These are phyloP conservation scores for Astropecten irregularis DNA, from an alignment of 53 echinoderm and acorn worm genomes.

Conservation along the genomic window DNA sequence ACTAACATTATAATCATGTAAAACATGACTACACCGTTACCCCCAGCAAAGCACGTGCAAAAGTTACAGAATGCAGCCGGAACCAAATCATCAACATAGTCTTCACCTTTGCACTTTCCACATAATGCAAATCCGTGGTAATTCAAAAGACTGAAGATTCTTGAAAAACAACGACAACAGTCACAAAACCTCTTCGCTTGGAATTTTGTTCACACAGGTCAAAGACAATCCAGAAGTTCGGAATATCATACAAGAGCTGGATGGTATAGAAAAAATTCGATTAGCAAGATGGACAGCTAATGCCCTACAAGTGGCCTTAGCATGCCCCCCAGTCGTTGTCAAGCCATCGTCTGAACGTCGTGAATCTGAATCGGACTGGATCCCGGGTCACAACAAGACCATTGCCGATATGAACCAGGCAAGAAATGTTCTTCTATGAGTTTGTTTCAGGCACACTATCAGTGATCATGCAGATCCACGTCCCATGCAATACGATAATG, in stretches of 20 bases:
- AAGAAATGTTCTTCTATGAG: too few species aligned
- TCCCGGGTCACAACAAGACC: neutral
- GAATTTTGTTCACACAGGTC: too few species aligned
- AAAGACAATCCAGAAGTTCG: slow-evolving; percentile 2
- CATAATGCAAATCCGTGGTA: neutral
- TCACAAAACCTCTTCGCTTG: neutral
- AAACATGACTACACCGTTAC: too few species aligned
- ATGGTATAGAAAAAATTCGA: neutral
- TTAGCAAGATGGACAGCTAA: neutral
- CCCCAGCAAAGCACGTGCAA: neutral
- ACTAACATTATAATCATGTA: too few species aligned
- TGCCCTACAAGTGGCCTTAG: neutral
- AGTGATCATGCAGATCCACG: too few species aligned
- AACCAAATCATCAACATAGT: neutral
- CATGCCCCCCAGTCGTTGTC: too few species aligned
- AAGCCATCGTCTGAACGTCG: neutral
- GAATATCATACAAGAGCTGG: neutral
- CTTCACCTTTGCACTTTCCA: neutral
- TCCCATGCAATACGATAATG: too few species aligned
- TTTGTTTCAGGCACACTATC: too few species aligned
- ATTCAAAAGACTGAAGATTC: neutral
- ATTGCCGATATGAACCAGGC: too few species aligned
- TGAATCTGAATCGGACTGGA: neutral
- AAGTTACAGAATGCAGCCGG: neutral
- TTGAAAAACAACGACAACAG: neutral